These are phyloP conservation scores for Alces alces DNA, from an alignment of 2,113 vertebrate genomes.

Conservation along the genomic window DNA sequence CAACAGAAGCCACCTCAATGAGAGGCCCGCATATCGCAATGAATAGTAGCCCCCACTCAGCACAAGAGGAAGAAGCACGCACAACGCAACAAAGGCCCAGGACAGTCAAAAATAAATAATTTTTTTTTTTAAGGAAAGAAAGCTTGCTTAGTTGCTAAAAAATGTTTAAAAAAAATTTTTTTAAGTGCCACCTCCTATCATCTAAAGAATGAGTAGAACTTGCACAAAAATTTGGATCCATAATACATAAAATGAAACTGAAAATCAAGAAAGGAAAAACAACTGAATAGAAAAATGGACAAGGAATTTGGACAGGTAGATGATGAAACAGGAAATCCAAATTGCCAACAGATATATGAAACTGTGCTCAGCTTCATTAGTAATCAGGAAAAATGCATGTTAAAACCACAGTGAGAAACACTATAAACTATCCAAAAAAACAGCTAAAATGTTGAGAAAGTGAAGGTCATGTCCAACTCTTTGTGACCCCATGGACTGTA, in stretches of 20 bases:
- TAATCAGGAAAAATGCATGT: background rate
- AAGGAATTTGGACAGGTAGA: background rate
- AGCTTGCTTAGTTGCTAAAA: background rate
- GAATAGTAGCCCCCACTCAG: background rate
- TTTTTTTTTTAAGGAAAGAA: background rate
- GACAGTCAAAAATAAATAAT: background rate
- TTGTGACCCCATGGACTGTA: background rate
- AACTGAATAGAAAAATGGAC: background rate
- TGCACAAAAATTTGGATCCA: background rate
- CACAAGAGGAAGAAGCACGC: background rate
- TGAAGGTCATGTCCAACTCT: background rate
- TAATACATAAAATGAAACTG: background rate
- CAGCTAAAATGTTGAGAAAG: background rate
- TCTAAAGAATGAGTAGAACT: background rate
- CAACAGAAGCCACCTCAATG: background rate
- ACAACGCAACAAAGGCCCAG: background rate
- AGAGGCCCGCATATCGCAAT: background rate
- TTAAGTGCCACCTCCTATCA: background rate
- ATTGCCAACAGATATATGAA: background rate
- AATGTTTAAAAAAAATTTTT: rapidly evolving
- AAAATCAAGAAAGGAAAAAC: background rate
- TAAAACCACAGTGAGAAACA: background rate
- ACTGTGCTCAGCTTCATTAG: background rate
- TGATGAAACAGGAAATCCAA: background rate
- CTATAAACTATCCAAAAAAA: background rate